Percentiles rank a stretch among this genome's conserved stretches.
Evolutionary conservation across 2,113 vertebrate species (phyloP).

Genomic region (Ramphastos sulfuratus): DNA sequence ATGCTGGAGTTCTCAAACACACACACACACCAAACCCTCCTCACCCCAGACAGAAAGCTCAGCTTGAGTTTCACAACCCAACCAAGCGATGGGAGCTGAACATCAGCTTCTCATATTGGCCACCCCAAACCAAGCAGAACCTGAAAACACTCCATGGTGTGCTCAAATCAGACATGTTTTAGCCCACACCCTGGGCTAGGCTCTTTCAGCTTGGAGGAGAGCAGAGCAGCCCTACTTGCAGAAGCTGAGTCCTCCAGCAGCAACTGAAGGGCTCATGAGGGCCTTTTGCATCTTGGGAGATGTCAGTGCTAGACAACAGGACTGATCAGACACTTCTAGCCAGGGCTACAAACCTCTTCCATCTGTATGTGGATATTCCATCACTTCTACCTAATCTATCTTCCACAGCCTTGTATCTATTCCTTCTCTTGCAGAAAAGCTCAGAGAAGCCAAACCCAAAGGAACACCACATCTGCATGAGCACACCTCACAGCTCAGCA

Average conservation of each 20-base stretch:
- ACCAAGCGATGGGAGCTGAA: background rate
- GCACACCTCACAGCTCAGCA: background rate
- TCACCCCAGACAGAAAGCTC: background rate
- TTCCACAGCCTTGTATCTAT: background rate
- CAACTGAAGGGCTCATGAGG: background rate
- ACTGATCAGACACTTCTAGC: background rate
- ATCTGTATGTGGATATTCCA: background rate
- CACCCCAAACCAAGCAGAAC: background rate
- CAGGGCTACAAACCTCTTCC: background rate
- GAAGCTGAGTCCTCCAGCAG: background rate
- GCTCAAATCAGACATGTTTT: background rate
- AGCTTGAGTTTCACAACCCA: background rate
- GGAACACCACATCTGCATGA: background rate
- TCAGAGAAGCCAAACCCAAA: background rate
- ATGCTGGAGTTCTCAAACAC: background rate
- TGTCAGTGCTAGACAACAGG: background rate
- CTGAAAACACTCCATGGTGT: background rate
- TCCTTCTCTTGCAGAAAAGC: background rate
- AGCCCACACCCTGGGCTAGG: background rate
- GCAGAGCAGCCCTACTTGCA: background rate
- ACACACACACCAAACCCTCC: background rate
- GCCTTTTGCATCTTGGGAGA: background rate
- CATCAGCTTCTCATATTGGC: background rate
- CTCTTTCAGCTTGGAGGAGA: background rate
- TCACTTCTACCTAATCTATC: background rate